A percentile compares a stretch with the other conserved stretches of the same genome.
phyloP scores from a whole-genome alignment of 2,113 vertebrate genomes.

The Sporophila hypoxantha region DNA sequence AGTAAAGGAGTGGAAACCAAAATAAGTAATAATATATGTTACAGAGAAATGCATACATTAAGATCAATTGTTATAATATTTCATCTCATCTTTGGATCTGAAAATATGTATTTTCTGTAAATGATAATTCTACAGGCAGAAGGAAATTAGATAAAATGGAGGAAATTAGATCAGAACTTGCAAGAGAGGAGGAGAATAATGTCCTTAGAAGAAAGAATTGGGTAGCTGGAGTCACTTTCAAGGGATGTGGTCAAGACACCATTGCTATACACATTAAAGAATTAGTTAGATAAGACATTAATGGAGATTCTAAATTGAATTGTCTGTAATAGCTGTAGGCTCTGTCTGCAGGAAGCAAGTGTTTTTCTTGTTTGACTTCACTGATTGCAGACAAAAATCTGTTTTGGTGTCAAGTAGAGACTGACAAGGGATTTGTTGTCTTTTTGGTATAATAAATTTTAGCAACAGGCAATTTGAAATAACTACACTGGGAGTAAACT shows the following conservation, averaged over 20 bases:
- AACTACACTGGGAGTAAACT: neutral
- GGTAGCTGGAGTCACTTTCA: neutral
- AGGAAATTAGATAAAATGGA: neutral
- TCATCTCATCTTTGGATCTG: neutral
- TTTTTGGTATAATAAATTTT: neutral
- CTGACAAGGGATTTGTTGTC: neutral
- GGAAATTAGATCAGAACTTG: neutral
- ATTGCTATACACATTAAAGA: neutral
- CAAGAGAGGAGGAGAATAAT: neutral
- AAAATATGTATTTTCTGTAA: constrained; percentile 6
- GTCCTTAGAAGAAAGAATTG: neutral
- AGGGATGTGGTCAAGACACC: neutral
- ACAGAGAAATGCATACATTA: neutral
- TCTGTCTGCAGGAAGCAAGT: neutral
- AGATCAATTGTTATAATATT: neutral
- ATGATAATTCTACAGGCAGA: neutral
- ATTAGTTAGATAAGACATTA: neutral
- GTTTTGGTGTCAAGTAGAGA: neutral
- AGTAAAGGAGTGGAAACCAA: constrained; percentile 5
- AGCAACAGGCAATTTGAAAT: neutral
- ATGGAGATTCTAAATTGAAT: constrained; percentile 12
- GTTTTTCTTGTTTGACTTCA: neutral
- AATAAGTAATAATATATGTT: neutral
- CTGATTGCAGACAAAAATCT: neutral
- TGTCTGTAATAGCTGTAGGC: neutral